Conservation (phyloP, 2,113 vertebrate species). For the Chaetops frenatus region DNA sequence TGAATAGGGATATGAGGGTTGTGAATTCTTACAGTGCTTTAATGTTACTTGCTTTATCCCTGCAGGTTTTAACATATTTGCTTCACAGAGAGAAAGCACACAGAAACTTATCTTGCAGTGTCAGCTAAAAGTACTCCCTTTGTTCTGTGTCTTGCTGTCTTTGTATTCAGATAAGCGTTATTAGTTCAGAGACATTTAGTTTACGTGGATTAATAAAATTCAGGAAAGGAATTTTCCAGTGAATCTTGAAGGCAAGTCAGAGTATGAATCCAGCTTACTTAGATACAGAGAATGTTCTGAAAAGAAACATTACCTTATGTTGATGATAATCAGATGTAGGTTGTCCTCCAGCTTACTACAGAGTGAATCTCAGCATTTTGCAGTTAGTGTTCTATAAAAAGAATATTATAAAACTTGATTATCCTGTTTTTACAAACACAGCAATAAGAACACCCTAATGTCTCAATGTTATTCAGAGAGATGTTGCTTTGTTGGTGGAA, state of each 20-base stretch:
- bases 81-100: neutral
- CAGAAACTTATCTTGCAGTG: neutral
- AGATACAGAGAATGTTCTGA: neutral
- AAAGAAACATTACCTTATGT: conserved; percentile 2
- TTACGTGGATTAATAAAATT: conserved; percentile 25
- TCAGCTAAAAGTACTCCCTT: conserved; percentile 22
- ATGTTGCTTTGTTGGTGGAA: neutral
- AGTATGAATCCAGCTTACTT: neutral
- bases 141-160: conserved; percentile 4
- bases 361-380: neutral
- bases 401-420: neutral
- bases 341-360: conserved; percentile 12
- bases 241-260: conserved; percentile 7
- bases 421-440: conserved; percentile 30
- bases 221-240: neutral
- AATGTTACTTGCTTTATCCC: neutral
- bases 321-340: neutral
- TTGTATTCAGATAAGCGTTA: conserved; percentile 39
- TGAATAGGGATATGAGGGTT: neutral
- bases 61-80: neutral
- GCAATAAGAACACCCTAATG: neutral
- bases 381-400: conserved; percentile 3
- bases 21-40: neutral
- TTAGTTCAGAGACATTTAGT: conserved; percentile 31
- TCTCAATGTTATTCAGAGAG: neutral